phyloP scores from a whole-genome alignment of 23 tunicate species.

The Trididemnum clinides region DNA sequence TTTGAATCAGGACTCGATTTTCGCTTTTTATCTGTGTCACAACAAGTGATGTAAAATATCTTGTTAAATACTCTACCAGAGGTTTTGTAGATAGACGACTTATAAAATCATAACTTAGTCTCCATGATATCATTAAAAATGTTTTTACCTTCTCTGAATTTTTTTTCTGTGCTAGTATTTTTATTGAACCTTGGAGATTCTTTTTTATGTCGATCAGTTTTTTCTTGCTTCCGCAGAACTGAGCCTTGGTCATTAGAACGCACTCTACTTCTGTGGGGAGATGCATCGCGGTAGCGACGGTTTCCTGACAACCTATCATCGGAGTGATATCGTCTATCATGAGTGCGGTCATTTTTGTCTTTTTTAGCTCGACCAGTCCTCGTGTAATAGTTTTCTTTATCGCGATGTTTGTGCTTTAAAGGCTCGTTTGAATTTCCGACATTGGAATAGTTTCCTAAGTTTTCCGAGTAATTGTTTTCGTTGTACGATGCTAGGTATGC shows the following conservation, averaged over 20 bases:
- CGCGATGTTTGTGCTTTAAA: background rate
- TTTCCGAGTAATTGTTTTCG: background rate
- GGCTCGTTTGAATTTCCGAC: background rate
- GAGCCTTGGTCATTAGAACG: background rate
- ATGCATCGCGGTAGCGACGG: background rate
- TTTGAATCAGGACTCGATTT: conserved; percentile 13
- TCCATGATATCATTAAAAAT: too few species aligned
- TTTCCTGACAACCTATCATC: background rate
- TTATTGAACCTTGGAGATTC: background rate
- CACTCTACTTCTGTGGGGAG: background rate
- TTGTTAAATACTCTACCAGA: too few species aligned
- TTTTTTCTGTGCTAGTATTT: background rate
- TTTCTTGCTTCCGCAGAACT: background rate
- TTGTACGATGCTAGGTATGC: background rate
- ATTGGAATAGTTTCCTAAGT: background rate
- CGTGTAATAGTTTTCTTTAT: background rate
- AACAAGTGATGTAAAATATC: too few species aligned
- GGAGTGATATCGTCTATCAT: background rate
- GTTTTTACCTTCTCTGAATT: background rate
- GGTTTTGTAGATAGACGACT: too few species aligned
- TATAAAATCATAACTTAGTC: too few species aligned
- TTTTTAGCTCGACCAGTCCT: background rate
- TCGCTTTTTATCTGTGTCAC: background rate
- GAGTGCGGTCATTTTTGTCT: background rate
- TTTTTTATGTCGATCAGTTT: background rate